Base-by-base conservation (phyloP, 2,888 invertebrate genomes). In the Congeria kusceri region DNA sequence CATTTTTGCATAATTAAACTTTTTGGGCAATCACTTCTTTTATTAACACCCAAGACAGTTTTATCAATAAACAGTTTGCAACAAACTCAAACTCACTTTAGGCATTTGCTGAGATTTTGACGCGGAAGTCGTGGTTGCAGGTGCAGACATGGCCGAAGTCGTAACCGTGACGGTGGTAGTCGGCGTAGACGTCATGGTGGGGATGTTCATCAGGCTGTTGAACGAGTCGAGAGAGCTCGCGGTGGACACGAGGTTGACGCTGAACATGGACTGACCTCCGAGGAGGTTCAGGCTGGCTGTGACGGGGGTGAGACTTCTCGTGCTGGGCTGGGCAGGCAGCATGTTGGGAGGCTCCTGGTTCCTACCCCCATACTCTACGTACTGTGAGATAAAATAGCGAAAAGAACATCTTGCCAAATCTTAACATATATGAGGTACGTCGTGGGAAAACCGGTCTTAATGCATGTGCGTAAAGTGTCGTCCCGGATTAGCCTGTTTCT, bases 321-420 rank as follows among this genome's bases (percentile, higher is more conserved):
- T 95, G 0, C 78, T 63, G 87, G 84, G 0, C 96, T 96, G 68
- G 96, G 96, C 96, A 4, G 96, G 96, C 0, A 96, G 96, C 88
- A 96, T 96, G 44, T 95, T 95, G 0, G 98, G 98, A 11, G 98
- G 98, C 91, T 98, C 98, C 93, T 96, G 96, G 77, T 96, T 96
- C 92, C 97, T 96, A 62, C 97, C 95, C 44, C 98, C 98, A 92
- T 96, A 98, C 91, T 98, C 98, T 3, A 98, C 96, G 91, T 97
- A 99, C 94, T 95, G 89, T 7, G 86, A 81, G 3, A 18, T 44
- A 18, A 18, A 44, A 44, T 13, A n/a, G n/a, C n/a, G n/a, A 81
- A 13, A 68, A 23, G 15, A 64, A 62, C 3, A 3, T 20, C 7
- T 39, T 27, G 20, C 44, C n/a, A 23, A 27, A 0, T 53, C 25